phyloP scores from a whole-genome alignment of 2,888 invertebrate species.

The Trachelus troglodyta region DNA sequence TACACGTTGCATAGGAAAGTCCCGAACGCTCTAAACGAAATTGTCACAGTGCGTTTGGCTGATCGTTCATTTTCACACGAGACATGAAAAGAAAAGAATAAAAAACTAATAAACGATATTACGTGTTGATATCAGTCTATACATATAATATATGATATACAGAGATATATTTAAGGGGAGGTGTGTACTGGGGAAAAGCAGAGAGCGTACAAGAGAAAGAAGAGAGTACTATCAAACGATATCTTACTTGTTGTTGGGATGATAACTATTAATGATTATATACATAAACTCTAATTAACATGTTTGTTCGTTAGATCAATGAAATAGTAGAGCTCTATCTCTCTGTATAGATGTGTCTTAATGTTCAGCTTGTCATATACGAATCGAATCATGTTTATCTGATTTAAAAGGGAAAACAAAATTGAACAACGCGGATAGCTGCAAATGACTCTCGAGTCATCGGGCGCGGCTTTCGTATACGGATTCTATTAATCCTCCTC shows the following conservation, averaged over 20 bases:
- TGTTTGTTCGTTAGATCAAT: conserved; percentile 59
- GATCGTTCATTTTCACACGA: neutral
- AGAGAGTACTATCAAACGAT: conserved; percentile 48
- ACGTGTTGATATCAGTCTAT: conserved; percentile 60
- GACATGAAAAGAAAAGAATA: conserved; percentile 11
- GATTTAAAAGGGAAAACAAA: neutral
- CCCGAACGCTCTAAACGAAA: conserved; percentile 29
- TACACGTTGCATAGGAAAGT: neutral
- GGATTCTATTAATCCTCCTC: neutral
- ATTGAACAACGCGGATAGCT: neutral
- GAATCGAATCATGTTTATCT: neutral
- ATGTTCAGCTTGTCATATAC: conserved; percentile 50
- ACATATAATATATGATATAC: conserved; percentile 50
- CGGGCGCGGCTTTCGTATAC: neutral
- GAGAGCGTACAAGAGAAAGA: conserved; percentile 26
- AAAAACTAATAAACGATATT: conserved; percentile 24
- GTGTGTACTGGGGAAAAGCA: conserved; percentile 10
- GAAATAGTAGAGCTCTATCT: conserved; percentile 48
- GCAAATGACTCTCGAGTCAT: neutral
- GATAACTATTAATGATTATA: conserved; percentile 53
- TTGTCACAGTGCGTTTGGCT: neutral
- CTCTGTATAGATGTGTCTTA: conserved; percentile 59
- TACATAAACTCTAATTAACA: conserved; percentile 59
- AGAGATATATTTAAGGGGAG: conserved; percentile 50
- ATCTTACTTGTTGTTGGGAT: conserved; percentile 60